Conservation (phyloP, 2,113 vertebrate genomes). For the Poecilia latipinna region DNA sequence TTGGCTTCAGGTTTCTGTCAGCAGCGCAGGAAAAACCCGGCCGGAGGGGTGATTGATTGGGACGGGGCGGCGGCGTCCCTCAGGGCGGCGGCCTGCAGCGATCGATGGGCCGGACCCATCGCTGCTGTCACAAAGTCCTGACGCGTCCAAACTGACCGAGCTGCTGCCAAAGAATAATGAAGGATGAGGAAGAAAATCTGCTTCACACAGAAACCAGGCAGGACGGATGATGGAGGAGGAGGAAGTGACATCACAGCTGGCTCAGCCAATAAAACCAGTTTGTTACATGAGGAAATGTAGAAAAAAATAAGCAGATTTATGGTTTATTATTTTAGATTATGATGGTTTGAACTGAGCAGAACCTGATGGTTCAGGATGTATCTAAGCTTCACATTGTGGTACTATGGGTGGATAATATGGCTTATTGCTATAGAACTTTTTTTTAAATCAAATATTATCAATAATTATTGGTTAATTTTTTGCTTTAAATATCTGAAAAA, state of each 20-base stretch:
- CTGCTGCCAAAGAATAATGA: slow-evolving; percentile 4
- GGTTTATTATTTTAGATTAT: background rate
- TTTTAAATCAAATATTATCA: too few species aligned
- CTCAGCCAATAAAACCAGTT: too few species aligned
- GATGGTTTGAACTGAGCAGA: too few species aligned
- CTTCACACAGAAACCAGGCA: background rate
- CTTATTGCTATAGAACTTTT: too few species aligned
- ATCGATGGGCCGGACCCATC: slow-evolving; percentile 18
- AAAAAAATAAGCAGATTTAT: background rate
- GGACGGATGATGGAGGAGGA: slow-evolving; percentile 1
- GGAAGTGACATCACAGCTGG: background rate
- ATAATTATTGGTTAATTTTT: too few species aligned
- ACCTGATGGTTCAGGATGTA: too few species aligned
- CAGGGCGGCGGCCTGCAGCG: background rate
- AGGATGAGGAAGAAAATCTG: background rate
- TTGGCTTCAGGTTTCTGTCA: slow-evolving; percentile 5
- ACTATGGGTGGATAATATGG: too few species aligned
- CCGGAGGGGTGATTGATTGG: slow-evolving; percentile 51
- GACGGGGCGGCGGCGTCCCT: slow-evolving; percentile 27
- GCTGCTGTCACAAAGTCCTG: slow-evolving; percentile 1
- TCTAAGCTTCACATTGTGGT: too few species aligned
- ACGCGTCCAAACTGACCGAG: background rate
- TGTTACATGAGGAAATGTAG: too few species aligned
- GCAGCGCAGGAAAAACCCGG: slow-evolving; percentile 19
- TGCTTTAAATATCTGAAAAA: too few species aligned